phyloP scores from a whole-genome alignment of 2,113 vertebrate genomes.

The Corvus cornix region DNA sequence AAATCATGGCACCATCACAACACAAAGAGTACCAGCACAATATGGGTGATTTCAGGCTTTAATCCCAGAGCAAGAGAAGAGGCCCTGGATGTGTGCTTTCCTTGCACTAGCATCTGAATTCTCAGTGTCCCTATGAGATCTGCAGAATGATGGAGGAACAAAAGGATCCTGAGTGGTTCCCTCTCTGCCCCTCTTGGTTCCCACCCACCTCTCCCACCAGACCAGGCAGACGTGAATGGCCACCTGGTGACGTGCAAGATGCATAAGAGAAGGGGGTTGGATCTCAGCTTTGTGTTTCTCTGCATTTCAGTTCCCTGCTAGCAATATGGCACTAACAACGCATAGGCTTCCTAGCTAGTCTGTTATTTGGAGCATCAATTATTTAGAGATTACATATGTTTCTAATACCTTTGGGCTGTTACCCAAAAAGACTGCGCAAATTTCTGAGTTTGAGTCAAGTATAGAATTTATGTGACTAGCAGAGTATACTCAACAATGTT shows the following conservation, averaged over 20 bases:
- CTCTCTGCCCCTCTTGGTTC: neutral
- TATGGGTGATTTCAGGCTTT: neutral
- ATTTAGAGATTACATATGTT: neutral
- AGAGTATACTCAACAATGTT: neutral
- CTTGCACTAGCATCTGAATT: neutral
- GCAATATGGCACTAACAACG: neutral
- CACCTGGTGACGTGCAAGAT: rapidly evolving
- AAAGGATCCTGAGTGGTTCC: neutral
- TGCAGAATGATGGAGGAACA: neutral
- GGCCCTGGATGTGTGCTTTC: neutral
- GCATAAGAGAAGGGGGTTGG: neutral
- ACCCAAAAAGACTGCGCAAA: neutral
- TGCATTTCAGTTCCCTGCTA: neutral
- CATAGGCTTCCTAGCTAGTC: neutral
- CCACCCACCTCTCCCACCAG: neutral
- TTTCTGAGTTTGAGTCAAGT: conserved; percentile 49
- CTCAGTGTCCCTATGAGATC: neutral
- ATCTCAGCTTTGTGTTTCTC: neutral
- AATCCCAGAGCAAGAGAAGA: neutral
- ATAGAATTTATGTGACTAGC: neutral
- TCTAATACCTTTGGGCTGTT: neutral
- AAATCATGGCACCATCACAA: neutral
- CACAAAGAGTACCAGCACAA: neutral
- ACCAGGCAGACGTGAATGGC: neutral
- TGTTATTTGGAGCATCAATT: neutral